These are phyloP conservation scores for Nothoprocta pentlandii DNA, from an alignment of 2,113 vertebrate genomes.

Conservation along the genomic window DNA sequence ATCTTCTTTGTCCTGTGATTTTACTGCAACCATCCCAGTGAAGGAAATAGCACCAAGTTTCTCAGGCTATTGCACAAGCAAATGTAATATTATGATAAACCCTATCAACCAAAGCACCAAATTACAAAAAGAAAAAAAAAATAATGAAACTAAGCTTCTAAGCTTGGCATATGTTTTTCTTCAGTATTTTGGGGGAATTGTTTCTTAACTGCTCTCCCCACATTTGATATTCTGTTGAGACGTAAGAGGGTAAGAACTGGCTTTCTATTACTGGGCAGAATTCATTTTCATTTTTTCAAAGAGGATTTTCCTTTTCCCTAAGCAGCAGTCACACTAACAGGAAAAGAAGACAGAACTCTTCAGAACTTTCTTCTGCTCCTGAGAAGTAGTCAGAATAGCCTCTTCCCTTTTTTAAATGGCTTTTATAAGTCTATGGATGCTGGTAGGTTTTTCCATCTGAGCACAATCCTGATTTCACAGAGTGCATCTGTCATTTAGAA, in stretches of 20 bases:
- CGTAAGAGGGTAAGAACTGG: neutral
- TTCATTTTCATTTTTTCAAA: neutral
- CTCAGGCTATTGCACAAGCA: conserved; percentile 36
- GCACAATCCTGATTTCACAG: neutral
- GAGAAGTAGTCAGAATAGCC: neutral
- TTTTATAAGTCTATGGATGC: neutral
- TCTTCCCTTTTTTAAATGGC: neutral
- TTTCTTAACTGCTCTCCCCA: neutral
- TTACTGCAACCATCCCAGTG: conserved; percentile 24
- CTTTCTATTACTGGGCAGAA: neutral
- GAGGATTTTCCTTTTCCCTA: neutral
- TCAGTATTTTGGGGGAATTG: neutral
- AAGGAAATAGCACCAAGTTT: conserved; percentile 15
- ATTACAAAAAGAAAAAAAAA: neutral
- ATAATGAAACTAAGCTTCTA: neutral
- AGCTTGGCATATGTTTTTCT: neutral
- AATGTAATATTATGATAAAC: conserved; percentile 54
- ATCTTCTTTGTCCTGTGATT: conserved; percentile 52
- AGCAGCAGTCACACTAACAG: neutral
- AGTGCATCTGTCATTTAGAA: conserved; percentile 4
- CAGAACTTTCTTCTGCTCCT: neutral
- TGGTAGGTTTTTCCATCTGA: neutral
- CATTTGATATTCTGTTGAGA: neutral
- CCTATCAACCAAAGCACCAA: conserved; percentile 56
- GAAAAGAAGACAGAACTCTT: neutral